Conservation (phyloP, 2,113 vertebrate species). For the Spea multiplicata region DNA sequence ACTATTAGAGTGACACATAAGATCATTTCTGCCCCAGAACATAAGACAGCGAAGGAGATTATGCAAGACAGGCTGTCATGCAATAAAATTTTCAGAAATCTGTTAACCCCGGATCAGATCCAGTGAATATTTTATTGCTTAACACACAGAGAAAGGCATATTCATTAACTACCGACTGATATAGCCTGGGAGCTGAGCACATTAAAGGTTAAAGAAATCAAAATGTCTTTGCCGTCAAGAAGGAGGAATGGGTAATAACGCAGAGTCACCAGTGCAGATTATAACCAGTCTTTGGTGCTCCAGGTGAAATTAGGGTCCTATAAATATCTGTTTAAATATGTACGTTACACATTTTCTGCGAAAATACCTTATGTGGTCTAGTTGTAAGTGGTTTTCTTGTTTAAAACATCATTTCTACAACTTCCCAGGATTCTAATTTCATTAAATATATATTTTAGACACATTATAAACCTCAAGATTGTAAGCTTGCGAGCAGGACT, state of each 20-base stretch:
- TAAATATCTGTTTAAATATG: conserved; percentile 20
- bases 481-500: too few relatives aligned
- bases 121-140: conserved; percentile 90
- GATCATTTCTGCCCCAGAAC: conserved; percentile 81
- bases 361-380: conserved; percentile 5
- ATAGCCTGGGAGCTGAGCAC: conserved; percentile 62
- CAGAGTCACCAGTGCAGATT: conserved; percentile 40
- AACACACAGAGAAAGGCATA: conserved; percentile 70
- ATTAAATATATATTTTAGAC: too few relatives aligned
- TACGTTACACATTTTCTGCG: neutral
- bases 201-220: conserved; percentile 54
- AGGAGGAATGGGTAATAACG: conserved; percentile 28
- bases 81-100: conserved; percentile 92
- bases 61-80: conserved; percentile 86
- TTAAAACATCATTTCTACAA: too few relatives aligned
- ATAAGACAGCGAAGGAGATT: conserved; percentile 79
- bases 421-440: neutral
- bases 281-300: conserved; percentile 42
- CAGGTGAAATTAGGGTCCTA: conserved; percentile 33
- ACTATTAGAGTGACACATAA: conserved; percentile 90
- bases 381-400: neutral
- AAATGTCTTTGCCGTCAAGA: conserved; percentile 47
- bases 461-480: too few relatives aligned
- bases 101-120: conserved; percentile 88
- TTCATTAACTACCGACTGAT: conserved; percentile 87